These are phyloP conservation scores for Rhodinocichla rosea DNA, from an alignment of 2,113 vertebrate genomes.

Conservation along the genomic window DNA sequence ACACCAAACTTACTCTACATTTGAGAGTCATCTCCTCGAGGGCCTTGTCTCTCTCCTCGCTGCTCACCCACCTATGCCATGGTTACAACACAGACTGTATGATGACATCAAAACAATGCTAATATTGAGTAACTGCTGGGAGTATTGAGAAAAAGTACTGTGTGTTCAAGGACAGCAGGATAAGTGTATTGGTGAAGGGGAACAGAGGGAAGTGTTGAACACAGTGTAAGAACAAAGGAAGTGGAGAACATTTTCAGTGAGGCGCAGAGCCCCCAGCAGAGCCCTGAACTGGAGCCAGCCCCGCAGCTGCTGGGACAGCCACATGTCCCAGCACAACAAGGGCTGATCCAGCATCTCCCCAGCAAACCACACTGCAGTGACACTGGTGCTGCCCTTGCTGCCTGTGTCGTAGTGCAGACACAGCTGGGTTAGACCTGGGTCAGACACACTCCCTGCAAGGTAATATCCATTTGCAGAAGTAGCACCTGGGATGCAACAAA, in stretches of 20 bases:
- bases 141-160: neutral
- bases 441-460: neutral
- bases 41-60: neutral
- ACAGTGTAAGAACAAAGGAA: neutral
- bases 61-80: neutral
- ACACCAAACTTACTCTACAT: fast-evolving
- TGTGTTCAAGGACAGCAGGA: neutral
- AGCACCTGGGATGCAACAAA: neutral
- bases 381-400: neutral
- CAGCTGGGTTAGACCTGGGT: neutral
- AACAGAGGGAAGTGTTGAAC: neutral
- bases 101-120: neutral
- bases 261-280: neutral
- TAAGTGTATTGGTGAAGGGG: fast-evolving
- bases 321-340: fast-evolving
- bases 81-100: neutral
- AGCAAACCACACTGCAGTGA: neutral
- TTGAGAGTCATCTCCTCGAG: neutral
- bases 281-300: neutral
- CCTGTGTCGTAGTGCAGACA: fast-evolving
- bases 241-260: neutral
- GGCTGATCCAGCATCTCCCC: neutral
- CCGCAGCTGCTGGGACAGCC: neutral
- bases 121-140: neutral
- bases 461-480: neutral